phyloP scores from a whole-genome alignment of 64 coral and sea anemone genomes.

The Dendrophyllia cribrosa region DNA sequence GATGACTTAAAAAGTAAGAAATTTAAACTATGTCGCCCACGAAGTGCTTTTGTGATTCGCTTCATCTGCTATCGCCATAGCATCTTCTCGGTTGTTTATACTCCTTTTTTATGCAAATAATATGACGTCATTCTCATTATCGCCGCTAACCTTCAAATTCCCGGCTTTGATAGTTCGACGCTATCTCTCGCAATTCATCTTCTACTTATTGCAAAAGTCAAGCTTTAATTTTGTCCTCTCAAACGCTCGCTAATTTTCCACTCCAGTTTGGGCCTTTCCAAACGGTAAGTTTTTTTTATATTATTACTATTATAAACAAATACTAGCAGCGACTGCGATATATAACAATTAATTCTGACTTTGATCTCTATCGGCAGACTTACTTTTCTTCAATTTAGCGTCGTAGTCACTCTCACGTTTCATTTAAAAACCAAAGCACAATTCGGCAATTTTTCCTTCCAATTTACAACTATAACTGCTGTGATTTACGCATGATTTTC shows the following conservation, averaged over 20 bases:
- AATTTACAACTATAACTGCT: too few species aligned
- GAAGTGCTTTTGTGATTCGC: background rate
- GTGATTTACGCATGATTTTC: too few species aligned
- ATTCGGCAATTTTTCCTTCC: too few species aligned
- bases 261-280: background rate
- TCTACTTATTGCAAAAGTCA: background rate
- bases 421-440: too few species aligned
- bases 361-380: too few species aligned
- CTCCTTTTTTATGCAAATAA: slow-evolving; percentile 19
- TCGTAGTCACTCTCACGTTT: too few species aligned
- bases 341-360: too few species aligned
- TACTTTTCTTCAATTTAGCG: background rate
- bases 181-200: too few species aligned
- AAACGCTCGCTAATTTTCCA: background rate
- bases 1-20: background rate
- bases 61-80: slow-evolving; percentile 1
- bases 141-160: background rate
- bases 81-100: background rate
- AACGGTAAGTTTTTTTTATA: background rate
- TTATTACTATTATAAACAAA: too few species aligned
- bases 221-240: background rate
- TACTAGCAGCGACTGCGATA: too few species aligned
- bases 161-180: background rate
- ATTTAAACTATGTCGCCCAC: slow-evolving; percentile 37
- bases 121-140: background rate